These are phyloP conservation scores for Copsychus sechellarum DNA, from an alignment of 2,113 vertebrate species.

Conservation along the genomic window DNA sequence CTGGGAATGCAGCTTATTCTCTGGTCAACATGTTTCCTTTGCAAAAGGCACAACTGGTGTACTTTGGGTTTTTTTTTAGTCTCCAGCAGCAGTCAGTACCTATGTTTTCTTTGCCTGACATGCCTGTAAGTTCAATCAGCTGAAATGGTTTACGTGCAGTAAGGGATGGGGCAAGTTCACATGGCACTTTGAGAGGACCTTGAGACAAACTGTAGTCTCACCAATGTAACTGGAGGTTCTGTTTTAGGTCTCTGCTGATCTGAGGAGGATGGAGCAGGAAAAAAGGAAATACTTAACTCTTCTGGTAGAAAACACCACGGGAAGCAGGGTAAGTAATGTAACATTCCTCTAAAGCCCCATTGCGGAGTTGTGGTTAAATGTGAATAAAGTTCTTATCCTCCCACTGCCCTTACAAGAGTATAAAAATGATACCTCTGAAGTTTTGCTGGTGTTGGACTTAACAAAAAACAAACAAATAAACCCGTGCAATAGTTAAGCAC, in stretches of 20 bases:
- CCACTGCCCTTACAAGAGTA: not conserved
- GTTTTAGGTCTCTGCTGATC: not conserved
- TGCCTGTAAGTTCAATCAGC: not conserved
- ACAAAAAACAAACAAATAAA: not conserved
- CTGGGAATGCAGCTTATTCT: constrained; percentile 46
- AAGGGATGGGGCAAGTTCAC: not conserved
- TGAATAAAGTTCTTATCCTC: not conserved
- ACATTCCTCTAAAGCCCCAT: not conserved
- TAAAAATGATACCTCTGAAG: not conserved
- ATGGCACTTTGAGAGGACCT: not conserved
- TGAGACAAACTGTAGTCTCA: not conserved
- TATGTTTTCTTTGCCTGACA: not conserved
- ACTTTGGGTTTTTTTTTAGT: not conserved
- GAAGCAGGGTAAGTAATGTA: not conserved
- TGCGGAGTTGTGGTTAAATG: not conserved
- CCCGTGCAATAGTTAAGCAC: not conserved
- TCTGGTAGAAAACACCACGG: not conserved
- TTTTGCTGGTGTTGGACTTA: not conserved
- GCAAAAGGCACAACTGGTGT: constrained; percentile 14
- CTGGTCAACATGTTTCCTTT: not conserved
- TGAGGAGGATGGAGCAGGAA: not conserved
- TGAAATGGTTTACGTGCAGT: not conserved
- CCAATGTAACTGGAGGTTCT: not conserved
- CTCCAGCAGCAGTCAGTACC: not conserved
- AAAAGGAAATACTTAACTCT: not conserved